Percentiles rank a stretch among this genome's conserved stretches.
Conservation (phyloP, 92 coral and sea anemone species). For the Ricordea florida region DNA sequence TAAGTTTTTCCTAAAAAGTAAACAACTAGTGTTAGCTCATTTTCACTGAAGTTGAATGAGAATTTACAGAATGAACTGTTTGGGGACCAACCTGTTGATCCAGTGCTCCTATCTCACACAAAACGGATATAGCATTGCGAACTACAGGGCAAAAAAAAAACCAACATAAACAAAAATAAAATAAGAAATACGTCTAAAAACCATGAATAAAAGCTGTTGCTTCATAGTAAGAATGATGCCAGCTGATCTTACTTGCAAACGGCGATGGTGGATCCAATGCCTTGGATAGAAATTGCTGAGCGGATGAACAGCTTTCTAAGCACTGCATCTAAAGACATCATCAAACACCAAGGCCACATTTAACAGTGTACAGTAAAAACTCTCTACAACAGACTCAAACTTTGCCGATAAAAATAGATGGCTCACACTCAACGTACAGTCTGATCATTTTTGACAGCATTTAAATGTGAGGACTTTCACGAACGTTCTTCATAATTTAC, state of each 20-base stretch:
- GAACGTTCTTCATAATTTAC: no score
- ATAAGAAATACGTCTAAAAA: no score
- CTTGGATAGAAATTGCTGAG: slow-evolving; percentile 68
- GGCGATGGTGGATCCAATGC: slow-evolving; percentile 88
- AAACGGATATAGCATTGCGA: slow-evolving; percentile 57
- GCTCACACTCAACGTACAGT: neutral
- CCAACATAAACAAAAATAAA: neutral
- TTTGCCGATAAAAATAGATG: no score
- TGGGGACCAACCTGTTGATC: slow-evolving; percentile 67
- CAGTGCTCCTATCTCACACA: slow-evolving; percentile 80
- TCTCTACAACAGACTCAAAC: no score
- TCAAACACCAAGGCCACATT: no score
- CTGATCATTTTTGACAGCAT: no score
- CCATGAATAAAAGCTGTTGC: no score
- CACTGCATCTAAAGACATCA: neutral
- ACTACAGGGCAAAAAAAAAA: slow-evolving; percentile 45
- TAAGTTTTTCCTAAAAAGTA: slow-evolving; percentile 71
- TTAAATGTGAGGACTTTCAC: no score
- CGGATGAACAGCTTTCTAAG: neutral
- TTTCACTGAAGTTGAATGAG: no score
- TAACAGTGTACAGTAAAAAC: no score
- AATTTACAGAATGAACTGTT: no score
- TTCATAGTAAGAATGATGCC: neutral
- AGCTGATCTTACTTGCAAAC: slow-evolving; percentile 55
- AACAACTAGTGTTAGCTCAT: no score